Evolutionary conservation across 2,888 invertebrate species (phyloP).

Genomic region (Lypha dubia): DNA sequence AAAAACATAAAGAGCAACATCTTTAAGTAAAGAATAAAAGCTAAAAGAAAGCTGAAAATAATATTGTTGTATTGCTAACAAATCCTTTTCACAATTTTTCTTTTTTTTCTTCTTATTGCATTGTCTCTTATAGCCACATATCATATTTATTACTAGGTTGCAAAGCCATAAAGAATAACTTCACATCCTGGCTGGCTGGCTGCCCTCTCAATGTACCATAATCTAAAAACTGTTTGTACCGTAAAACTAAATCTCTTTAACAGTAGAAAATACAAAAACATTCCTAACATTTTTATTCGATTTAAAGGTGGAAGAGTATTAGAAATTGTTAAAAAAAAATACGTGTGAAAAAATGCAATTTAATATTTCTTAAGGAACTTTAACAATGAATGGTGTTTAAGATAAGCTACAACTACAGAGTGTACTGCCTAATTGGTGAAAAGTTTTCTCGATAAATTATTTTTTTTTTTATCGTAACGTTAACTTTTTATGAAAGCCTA

Average conservation of each 20-base stretch:
- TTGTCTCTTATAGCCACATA: constrained; percentile 2
- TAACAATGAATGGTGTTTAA: neutral
- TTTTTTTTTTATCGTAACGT: too few species aligned
- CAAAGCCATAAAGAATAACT: constrained; percentile 39
- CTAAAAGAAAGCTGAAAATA: constrained; percentile 16
- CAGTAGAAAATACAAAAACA: constrained; percentile 38
- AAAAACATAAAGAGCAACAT: constrained; percentile 23
- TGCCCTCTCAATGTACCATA: neutral
- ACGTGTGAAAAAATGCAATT: constrained; percentile 20
- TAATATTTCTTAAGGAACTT: constrained; percentile 46
- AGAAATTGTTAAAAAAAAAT: neutral
- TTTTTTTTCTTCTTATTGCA: neutral
- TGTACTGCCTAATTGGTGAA: too few species aligned
- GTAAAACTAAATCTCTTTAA: constrained; percentile 48
- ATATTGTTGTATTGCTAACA: constrained; percentile 39
- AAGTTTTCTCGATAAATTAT: too few species aligned
- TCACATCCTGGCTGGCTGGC: neutral
- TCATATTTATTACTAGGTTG: neutral
- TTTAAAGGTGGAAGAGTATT: neutral
- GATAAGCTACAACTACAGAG: neutral
- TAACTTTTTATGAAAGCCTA: too few species aligned
- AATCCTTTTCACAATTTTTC: constrained; percentile 19
- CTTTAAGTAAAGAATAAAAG: neutral
- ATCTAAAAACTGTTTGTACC: neutral
- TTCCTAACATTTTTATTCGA: constrained; percentile 9